phyloP scores from a whole-genome alignment of 2,113 vertebrate genomes.

The Ia io region DNA sequence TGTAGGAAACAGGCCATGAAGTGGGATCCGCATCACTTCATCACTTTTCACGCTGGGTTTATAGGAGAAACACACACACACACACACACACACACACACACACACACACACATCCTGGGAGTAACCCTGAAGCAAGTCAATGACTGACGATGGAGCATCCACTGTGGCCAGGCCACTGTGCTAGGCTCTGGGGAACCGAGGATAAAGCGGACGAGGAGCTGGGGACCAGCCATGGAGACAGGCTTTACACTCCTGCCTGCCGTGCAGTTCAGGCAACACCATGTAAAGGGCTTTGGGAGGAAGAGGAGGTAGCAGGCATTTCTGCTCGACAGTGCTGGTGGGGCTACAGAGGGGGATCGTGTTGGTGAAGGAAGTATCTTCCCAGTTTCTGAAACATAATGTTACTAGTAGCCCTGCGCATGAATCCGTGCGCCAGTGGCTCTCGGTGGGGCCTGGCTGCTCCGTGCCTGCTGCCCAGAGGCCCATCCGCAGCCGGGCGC shows the following conservation, averaged over 20 bases:
- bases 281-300: background rate
- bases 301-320: background rate
- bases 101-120: background rate
- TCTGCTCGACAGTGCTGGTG: background rate
- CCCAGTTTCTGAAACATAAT: background rate
- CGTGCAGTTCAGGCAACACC: background rate
- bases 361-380: background rate
- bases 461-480: too few relatives aligned
- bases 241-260: background rate
- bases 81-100: background rate
- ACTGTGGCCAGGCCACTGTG: background rate
- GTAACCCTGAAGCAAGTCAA: background rate
- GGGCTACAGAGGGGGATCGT: background rate
- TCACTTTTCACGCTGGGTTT: constrained; percentile 40
- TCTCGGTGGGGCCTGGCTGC: too few relatives aligned
- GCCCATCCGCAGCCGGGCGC: too few relatives aligned
- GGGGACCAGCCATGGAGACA: background rate
- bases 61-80: background rate
- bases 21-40: background rate
- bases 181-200: background rate
- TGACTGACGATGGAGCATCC: background rate
- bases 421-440: too few relatives aligned
- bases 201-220: background rate
- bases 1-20: constrained; percentile 34
- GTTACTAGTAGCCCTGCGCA: background rate